Base-by-base conservation (phyloP, 2,113 vertebrate genomes). In the Macrotis lagotis region DNA sequence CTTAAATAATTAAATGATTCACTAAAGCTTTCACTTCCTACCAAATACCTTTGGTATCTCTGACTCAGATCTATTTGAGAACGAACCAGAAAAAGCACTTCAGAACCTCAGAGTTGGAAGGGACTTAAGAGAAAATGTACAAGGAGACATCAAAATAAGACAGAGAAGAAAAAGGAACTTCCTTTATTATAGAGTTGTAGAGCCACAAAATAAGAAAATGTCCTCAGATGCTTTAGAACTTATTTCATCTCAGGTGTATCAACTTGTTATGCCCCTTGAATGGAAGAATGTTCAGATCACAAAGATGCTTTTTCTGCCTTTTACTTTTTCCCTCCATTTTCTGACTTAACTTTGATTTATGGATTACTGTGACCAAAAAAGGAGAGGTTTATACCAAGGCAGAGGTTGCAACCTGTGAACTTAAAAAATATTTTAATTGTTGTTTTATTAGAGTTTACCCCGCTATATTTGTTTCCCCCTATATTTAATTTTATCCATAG, bases 71-170 rank as follows among this genome's bases (percentile, higher is more conserved):
- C 6, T 66, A 50, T n/a, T 10, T 88, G 24, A 55, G 26, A 28
- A 28, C 55, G 93, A 95, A 93, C 66, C 53, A 95, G 44, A 50
- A 95, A 93, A 49, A 89, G 90, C 24, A 94, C 91, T 93, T 66
- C 11, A 50, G 14, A 90, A 22, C 44, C 28, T 88, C 48, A 90
- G 92, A 91, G 88, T n/a, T 74, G 66, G 66, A 74, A 74, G 37
- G 6, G 37, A 22, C 7, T 22, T 19, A 8, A 19, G 37, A 74
- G 19, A n/a, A 22, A 16, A n/a, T 28, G 37, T 74, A 44, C 37
- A 74, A 44, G 16, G 66, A 74, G 2, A 44, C 66, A 74, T 74
- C 16, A 44, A 74, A 37, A 44, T 44, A 88, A 95, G 89, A 31
- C 48, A 48, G 88, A 14, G 50, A 90, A 2, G 12, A 88, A 93